These are phyloP conservation scores for Monomorium pharaonis DNA, from an alignment of 1,140 invertebrate genomes.

Conservation along the genomic window DNA sequence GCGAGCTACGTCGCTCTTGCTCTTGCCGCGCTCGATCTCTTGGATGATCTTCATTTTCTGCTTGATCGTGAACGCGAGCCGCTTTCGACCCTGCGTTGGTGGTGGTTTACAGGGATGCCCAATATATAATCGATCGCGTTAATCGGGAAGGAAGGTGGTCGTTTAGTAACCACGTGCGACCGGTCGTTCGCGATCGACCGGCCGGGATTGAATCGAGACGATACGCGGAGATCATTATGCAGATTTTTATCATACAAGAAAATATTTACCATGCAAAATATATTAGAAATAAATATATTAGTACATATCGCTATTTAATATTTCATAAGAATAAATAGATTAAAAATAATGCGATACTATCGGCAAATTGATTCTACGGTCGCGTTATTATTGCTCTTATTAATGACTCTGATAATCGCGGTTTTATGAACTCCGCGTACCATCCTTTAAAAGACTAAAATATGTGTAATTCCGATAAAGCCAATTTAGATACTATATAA, in stretches of 20 bases:
- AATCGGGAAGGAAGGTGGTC: slow-evolving; percentile 52
- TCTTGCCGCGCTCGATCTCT: slow-evolving; percentile 87
- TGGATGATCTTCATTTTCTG: slow-evolving; percentile 88
- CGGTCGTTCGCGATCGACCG: slow-evolving; percentile 9
- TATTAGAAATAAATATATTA: no score
- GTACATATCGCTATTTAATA: not conserved
- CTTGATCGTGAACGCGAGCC: slow-evolving; percentile 87
- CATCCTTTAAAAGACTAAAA: slow-evolving; percentile 32
- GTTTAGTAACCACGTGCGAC: slow-evolving; percentile 26
- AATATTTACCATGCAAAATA: not conserved
- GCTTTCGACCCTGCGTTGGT: slow-evolving; percentile 86
- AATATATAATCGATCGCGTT: slow-evolving; percentile 74
- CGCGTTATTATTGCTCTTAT: not conserved
- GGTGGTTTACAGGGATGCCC: slow-evolving; percentile 72
- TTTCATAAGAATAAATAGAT: slow-evolving; percentile 2
- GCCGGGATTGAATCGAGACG: not conserved
- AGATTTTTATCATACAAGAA: not conserved
- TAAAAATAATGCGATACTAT: not conserved
- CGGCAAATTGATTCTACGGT: not conserved
- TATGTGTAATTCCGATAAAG: slow-evolving; percentile 34
- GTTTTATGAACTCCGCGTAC: slow-evolving; percentile 36
- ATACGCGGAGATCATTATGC: slow-evolving; percentile 49
- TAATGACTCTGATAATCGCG: not conserved
- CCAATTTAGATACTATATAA: slow-evolving; percentile 55
- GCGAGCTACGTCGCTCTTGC: slow-evolving; percentile 87